These are phyloP conservation scores for Hyperoplus lanceolatus DNA, from an alignment of 2,797 vertebrate genomes.

Conservation along the genomic window DNA sequence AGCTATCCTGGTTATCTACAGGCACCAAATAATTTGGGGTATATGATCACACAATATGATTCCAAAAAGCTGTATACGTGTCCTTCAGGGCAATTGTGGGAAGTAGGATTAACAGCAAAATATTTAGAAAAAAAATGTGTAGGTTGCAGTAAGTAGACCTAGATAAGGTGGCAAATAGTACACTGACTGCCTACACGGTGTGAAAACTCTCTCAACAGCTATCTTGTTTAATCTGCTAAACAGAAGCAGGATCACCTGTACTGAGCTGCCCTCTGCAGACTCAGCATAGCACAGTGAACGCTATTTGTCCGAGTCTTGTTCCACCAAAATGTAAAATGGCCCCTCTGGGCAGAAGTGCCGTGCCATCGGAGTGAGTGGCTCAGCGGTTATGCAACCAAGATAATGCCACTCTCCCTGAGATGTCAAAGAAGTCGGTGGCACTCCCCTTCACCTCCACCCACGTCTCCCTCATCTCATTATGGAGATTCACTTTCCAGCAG, in stretches of 20 bases:
- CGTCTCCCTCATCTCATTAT: slow-evolving; percentile 59
- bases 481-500: slow-evolving; percentile 61
- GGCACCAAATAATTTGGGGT: slow-evolving; percentile 1
- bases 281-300: slow-evolving; percentile 21
- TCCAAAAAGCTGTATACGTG: slow-evolving; percentile 11
- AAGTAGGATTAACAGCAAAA: slow-evolving; percentile 24
- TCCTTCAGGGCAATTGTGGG: slow-evolving; percentile 27
- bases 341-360: slow-evolving; percentile 58
- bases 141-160: slow-evolving; percentile 7
- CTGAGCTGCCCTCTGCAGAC: slow-evolving; percentile 11
- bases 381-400: slow-evolving; percentile 66
- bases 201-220: slow-evolving; percentile 22
- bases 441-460: slow-evolving; percentile 20
- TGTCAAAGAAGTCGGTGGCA: slow-evolving; percentile 63
- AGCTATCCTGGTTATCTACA: slow-evolving; percentile 9
- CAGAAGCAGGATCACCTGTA: slow-evolving; percentile 45
- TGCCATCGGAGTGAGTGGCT: slow-evolving; percentile 38
- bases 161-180: slow-evolving; percentile 28
- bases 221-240: neutral
- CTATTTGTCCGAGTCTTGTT: slow-evolving; percentile 41
- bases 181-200: neutral
- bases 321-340: slow-evolving; percentile 69
- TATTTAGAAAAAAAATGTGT: slow-evolving; percentile 8
- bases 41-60: slow-evolving; percentile 13
- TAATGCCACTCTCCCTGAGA: slow-evolving; percentile 66